These are phyloP conservation scores for Hormaphis cornu DNA, from an alignment of 1,140 invertebrate species.

Conservation along the genomic window DNA sequence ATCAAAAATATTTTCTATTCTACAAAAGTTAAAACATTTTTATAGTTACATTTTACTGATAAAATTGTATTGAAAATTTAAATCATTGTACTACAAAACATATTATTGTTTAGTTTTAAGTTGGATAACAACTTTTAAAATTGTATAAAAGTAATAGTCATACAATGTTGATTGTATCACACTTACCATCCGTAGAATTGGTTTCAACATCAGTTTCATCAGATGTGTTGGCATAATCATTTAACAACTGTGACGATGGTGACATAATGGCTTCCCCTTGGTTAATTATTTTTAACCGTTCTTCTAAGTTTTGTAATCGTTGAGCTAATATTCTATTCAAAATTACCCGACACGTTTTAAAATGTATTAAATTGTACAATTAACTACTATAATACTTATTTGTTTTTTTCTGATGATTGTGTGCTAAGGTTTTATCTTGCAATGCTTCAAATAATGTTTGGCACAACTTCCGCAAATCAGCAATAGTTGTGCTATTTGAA, in stretches of 20 bases:
- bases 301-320: slow-evolving; percentile 23
- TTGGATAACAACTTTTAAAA: no score
- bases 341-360: not conserved
- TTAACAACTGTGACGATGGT: not conserved
- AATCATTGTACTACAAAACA: no score
- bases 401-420: slow-evolving; percentile 73
- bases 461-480: slow-evolving; percentile 65
- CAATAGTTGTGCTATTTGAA: slow-evolving; percentile 57
- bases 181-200: not conserved
- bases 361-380: not conserved
- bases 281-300: not conserved
- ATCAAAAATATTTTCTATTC: no score
- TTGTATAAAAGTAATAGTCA: no score
- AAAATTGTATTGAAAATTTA: not conserved
- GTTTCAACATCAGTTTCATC: slow-evolving; percentile 21
- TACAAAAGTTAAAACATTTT: no score
- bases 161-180: no score
- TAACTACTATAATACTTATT: slow-evolving; percentile 51
- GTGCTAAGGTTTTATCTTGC: slow-evolving; percentile 71
- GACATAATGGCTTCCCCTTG: slow-evolving; percentile 10
- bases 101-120: no score
- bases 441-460: slow-evolving; percentile 68
- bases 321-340: slow-evolving; percentile 14
- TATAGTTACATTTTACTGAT: no score
- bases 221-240: not conserved